Base-by-base conservation (phyloP, 2,113 vertebrate species). In the Aphelocoma coerulescens region DNA sequence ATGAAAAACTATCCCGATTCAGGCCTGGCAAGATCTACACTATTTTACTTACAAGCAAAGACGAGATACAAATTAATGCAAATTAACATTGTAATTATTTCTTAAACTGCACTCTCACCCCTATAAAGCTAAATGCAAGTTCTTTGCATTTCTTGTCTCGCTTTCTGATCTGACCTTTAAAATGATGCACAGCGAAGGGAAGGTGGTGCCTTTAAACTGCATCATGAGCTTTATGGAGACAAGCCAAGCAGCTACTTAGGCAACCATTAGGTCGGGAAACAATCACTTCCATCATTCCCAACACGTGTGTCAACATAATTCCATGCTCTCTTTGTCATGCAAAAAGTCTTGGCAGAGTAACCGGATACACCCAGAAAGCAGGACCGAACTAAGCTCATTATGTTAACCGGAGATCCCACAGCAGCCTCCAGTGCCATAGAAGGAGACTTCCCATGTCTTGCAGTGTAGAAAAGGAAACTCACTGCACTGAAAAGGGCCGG, bases 251-350 rank as follows among this genome's bases (percentile, higher is more conserved):
- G 92, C 96, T 97, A 96, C 96, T 97, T 91, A 97, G 96, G 95
- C 95, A 97, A 97, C 96, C 96, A 92, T 92, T 96, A 95, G 95
- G 86, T 96, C 48, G n/a, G 69, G 95, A 95, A 97, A 97, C 95
- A 96, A 96, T 96, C 35, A 0, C 66, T 93, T 96, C 96, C 96
- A 97, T 96, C 96, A 94, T 96, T 97, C 95, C 91, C 96, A 96
- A 97, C 96, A 97, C 86, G 94, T 97, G 96, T 97, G 96, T 97
- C 96, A 96, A 96, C 96, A 96, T 95, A 97, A 96, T 97, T 96
- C 96, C 96, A 96, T 96, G 96, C 96, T 95, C 77, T 93, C 96
- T 95, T 97, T 97, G 94, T 97, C 96, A 97, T 97, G 95, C 95
- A 97, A 97, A 96, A 94, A 73, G 86, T 86, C 80, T 93, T 97